Evolutionary conservation across 2,888 invertebrate species (phyloP).

Genomic region (Synanthedon vespiformis): DNA sequence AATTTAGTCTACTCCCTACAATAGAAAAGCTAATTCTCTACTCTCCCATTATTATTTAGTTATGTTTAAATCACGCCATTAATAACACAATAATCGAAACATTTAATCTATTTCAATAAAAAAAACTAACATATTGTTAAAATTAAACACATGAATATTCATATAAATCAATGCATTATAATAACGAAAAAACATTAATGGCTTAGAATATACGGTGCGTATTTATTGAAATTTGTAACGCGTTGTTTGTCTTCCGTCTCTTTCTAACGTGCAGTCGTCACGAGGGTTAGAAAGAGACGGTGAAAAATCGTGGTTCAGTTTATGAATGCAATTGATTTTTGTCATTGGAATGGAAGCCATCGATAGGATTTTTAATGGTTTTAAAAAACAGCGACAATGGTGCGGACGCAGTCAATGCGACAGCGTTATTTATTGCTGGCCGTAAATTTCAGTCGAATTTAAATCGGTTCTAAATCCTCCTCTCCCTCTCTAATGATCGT

Average conservation of each 20-base stretch:
- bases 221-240: conserved; percentile 68
- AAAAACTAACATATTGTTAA: conserved; percentile 26
- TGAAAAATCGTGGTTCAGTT: background rate
- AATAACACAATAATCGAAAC: conserved; percentile 28
- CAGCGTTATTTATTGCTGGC: conserved; percentile 57
- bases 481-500: conserved; percentile 38
- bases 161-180: conserved; percentile 62
- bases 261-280: conserved; percentile 6
- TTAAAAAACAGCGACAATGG: conserved; percentile 64
- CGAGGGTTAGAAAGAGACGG: conserved; percentile 34
- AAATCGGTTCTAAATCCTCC: conserved; percentile 55
- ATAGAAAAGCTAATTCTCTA: too few species aligned
- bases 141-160: conserved; percentile 64
- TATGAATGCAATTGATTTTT: conserved; percentile 35
- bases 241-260: conserved; percentile 23
- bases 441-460: conserved; percentile 64
- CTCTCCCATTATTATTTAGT: too few species aligned
- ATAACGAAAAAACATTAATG: conserved; percentile 58
- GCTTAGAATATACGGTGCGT: conserved; percentile 62
- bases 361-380: conserved; percentile 66
- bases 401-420: conserved; percentile 43
- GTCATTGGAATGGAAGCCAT: conserved; percentile 50
- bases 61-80: conserved; percentile 16
- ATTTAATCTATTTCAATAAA: conserved; percentile 21
- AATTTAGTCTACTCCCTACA: too few species aligned